These are phyloP conservation scores for Dicranocentrus wangi DNA, from an alignment of 2,888 invertebrate genomes.

Conservation along the genomic window DNA sequence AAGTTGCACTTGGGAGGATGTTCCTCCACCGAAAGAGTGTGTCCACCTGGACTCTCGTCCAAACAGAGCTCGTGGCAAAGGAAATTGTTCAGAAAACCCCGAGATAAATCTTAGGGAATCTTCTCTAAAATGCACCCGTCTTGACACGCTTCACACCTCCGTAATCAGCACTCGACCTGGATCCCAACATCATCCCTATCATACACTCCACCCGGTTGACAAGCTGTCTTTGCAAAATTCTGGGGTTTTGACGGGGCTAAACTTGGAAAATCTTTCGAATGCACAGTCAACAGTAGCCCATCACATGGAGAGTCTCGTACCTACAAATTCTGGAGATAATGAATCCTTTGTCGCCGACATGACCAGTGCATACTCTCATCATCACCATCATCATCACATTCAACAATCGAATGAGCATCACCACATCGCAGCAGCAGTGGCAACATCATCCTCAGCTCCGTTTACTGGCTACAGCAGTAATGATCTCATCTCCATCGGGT, in stretches of 20 bases:
- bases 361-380: not conserved
- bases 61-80: conserved; percentile 45
- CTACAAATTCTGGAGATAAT: conserved; percentile 14
- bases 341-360: conserved; percentile 33
- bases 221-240: too few species aligned
- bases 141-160: too few species aligned
- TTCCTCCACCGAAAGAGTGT: conserved; percentile 67
- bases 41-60: conserved; percentile 69
- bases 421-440: conserved; percentile 3
- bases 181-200: too few species aligned
- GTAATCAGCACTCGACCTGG: too few species aligned
- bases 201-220: too few species aligned
- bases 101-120: too few species aligned
- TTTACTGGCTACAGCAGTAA: conserved; percentile 51
- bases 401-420: not conserved
- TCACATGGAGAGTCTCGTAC: too few species aligned
- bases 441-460: conserved; percentile 45
- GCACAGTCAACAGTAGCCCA: too few species aligned
- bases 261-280: too few species aligned
- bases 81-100: conserved; percentile 4
- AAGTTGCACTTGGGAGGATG: conserved; percentile 70
- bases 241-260: too few species aligned
- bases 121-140: too few species aligned
- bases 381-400: conserved; percentile 41
- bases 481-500: conserved; percentile 68